Evolutionary conservation across 2,888 invertebrate genomes (phyloP).

Genomic region (Mechanitis messenoides): DNA sequence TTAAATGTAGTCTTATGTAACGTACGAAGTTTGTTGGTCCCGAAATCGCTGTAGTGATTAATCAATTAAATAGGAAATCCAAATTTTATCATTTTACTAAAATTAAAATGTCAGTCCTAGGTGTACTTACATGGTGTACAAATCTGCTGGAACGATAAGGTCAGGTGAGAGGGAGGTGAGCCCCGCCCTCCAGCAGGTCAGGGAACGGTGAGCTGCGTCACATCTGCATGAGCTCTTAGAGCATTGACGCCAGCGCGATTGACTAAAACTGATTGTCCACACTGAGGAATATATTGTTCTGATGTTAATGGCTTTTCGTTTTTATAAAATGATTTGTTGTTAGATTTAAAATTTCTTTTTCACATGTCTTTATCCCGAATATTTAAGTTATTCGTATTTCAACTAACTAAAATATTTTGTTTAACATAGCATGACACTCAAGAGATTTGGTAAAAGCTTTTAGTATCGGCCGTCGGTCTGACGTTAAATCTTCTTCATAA

Average conservation of each 20-base stretch:
- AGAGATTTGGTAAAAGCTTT: too few species aligned
- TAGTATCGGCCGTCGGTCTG: too few species aligned
- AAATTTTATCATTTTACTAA: not conserved
- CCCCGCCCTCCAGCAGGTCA: constrained; percentile 82
- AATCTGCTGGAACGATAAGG: constrained; percentile 79
- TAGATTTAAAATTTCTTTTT: too few species aligned
- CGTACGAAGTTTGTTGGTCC: constrained; percentile 81
- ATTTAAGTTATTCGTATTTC: too few species aligned
- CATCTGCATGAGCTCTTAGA: constrained; percentile 81
- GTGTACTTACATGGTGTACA: constrained; percentile 77
- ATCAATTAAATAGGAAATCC: not conserved
- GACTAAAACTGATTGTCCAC: constrained; percentile 78
- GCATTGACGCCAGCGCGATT: constrained; percentile 79
- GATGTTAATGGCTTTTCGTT: too few species aligned
- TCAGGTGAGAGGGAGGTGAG: constrained; percentile 77
- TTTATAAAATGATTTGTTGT: too few species aligned
- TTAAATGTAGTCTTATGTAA: constrained; percentile 82
- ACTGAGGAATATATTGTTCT: constrained; percentile 53
- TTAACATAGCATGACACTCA: too few species aligned
- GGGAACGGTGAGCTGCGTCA: constrained; percentile 77
- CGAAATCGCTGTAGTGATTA: constrained; percentile 79
- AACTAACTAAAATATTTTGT: too few species aligned
- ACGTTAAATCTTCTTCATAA: too few species aligned
- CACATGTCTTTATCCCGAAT: too few species aligned
- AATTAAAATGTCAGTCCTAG: not conserved